Evolutionary conservation across 2,113 vertebrate species (phyloP).

Genomic region (Thamnaconus septentrionalis): DNA sequence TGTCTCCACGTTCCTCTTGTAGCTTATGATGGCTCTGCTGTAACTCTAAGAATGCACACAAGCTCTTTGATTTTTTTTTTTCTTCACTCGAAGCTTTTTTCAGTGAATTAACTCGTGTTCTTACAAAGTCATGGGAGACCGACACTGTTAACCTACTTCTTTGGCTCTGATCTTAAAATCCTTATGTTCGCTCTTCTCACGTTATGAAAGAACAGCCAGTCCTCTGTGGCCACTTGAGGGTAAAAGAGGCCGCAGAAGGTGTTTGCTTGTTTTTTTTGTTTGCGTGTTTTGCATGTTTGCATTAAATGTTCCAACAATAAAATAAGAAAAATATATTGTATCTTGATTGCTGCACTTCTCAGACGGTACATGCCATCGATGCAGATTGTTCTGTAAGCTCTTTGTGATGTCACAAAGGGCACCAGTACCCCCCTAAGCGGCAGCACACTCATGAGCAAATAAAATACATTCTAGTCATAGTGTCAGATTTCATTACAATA

Average conservation of each 20-base stretch:
- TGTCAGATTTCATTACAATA: too few relatives aligned
- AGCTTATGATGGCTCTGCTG: conserved; percentile 7
- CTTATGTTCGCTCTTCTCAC: conserved; percentile 14
- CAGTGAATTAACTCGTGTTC: conserved; percentile 42
- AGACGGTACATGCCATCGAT: too few relatives aligned
- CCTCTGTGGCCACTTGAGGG: background rate
- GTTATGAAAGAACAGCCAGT: conserved; percentile 28
- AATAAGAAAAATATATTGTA: too few relatives aligned
- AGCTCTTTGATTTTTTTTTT: conserved; percentile 18
- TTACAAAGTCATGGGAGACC: conserved; percentile 51
- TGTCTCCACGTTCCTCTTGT: background rate
- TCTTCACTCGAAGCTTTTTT: conserved; percentile 19
- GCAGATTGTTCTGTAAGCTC: too few relatives aligned
- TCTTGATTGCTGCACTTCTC: too few relatives aligned
- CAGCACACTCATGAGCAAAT: too few relatives aligned
- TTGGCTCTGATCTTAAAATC: conserved; percentile 31
- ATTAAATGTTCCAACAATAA: too few relatives aligned
- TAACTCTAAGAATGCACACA: conserved; percentile 15
- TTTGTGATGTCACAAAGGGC: too few relatives aligned
- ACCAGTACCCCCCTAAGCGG: too few relatives aligned
- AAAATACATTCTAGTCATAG: too few relatives aligned
- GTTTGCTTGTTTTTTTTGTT: background rate
- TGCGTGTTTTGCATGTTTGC: too few relatives aligned
- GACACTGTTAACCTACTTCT: conserved; percentile 44
- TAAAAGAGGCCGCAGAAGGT: background rate